Evolutionary conservation across 2,888 invertebrate species (phyloP).

Genomic region (Tetranychus piercei): DNA sequence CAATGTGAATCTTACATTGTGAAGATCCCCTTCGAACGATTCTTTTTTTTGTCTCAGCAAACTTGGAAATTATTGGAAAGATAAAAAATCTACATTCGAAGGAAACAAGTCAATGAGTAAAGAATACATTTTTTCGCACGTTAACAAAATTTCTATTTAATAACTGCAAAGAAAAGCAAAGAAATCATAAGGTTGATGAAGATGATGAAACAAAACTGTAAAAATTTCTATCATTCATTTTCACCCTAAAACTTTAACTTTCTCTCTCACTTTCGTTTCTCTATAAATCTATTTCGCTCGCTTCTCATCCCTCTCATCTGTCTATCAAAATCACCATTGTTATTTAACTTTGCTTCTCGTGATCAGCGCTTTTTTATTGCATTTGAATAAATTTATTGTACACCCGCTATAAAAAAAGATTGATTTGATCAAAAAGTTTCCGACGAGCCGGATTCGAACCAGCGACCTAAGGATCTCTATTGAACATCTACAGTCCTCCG

Average conservation of each 20-base stretch:
- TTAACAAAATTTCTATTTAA: not conserved
- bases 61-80: not conserved
- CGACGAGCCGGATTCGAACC: constrained; percentile 29
- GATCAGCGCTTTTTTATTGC: constrained; percentile 12
- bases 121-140: not conserved
- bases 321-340: not conserved
- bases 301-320: not conserved
- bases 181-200: not conserved
- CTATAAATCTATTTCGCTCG: not conserved
- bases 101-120: not conserved
- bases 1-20: not conserved
- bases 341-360: constrained; percentile 11
- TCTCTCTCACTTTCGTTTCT: not conserved
- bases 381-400: constrained; percentile 13
- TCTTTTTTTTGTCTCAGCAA: not conserved
- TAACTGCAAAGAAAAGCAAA: not conserved
- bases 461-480: constrained; percentile 28
- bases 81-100: not conserved
- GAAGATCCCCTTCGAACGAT: not conserved
- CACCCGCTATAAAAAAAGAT: not conserved
- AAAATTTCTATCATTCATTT: not conserved
- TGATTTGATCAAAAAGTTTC: constrained; percentile 13
- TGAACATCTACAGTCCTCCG: constrained; percentile 28
- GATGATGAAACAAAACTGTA: not conserved
- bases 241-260: not conserved